These are phyloP conservation scores for Argyresthia albistria DNA, from an alignment of 2,888 invertebrate genomes.

Conservation along the genomic window DNA sequence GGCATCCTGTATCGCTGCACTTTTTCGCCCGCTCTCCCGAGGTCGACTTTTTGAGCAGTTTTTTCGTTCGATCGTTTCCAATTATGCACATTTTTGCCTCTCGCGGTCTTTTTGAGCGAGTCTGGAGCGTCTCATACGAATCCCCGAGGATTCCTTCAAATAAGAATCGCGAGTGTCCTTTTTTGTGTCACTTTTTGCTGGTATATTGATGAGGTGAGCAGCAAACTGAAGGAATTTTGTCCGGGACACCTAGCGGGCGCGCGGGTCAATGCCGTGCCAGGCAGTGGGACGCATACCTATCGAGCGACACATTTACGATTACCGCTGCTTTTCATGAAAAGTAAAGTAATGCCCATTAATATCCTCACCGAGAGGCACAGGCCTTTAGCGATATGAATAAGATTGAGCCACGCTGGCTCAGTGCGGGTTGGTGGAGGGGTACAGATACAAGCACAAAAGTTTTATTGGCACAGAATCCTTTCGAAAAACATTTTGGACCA, in stretches of 20 bases:
- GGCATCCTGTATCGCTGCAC: conserved; percentile 55
- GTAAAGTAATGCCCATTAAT: too few relatives aligned
- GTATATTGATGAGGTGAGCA: conserved; percentile 57
- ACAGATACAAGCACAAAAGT: too few relatives aligned
- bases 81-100: conserved; percentile 70
- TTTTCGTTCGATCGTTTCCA: conserved; percentile 55
- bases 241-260: conserved; percentile 18
- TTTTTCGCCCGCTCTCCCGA: conserved; percentile 67
- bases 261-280: background rate
- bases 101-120: conserved; percentile 50
- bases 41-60: conserved; percentile 64
- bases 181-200: conserved; percentile 59
- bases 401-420: too few relatives aligned
- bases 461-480: too few relatives aligned
- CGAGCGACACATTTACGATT: too few relatives aligned
- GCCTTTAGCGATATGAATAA: too few relatives aligned
- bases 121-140: conserved; percentile 36
- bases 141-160: conserved; percentile 62
- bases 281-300: too few relatives aligned
- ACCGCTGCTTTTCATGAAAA: too few relatives aligned
- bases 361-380: too few relatives aligned
- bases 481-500: too few relatives aligned
- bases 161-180: conserved; percentile 53
- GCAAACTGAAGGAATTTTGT: conserved; percentile 56
- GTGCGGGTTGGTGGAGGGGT: too few relatives aligned